Evolutionary conservation across 1,140 invertebrate genomes (phyloP), one percentile per base, ranked within the genome.

Genomic region (Trissolcus basalis): DNA sequence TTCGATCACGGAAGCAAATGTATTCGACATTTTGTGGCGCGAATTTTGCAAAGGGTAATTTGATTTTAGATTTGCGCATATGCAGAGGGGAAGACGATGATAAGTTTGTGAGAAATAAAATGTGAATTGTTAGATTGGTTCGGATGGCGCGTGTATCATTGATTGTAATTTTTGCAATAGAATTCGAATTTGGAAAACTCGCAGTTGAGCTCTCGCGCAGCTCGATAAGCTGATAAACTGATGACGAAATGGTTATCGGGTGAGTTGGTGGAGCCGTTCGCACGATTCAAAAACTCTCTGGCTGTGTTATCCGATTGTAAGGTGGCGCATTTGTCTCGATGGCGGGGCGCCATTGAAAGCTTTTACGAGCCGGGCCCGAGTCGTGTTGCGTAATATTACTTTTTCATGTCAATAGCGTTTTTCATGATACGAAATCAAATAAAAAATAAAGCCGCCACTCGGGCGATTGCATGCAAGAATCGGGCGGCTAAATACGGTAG

Each of bases 401-500:
- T 73, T 74, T 80, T 74, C 59, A 64, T 70, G 65, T 74, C 64
- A 67, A 71, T 67, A 41, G 69, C 50, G 60, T 70, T 65, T 50
- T 33, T 35, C 49, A 61, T 58, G 60, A 68, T 58, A 73, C 39
- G 49, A 71, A 77, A 80, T 80, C 59, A 69, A 77, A 80, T 80
- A 61, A 73, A 77, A 70, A 77, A 63, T 59, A 58, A 43, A 71
- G 48, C 55, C 51, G 35, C 44, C 41, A 63, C 45, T 76, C 47
- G 60, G n/a, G 47, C 53, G 60, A 70, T 78, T 65, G 76, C 65
- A 74, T 67, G 76, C 70, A 78, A 64, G 70, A 78, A 74, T 51
- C 47, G 51, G 32, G 36, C 48, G 49, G 36, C 39, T 56, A 16
- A 12, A 49, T 67, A 68, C 64, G 68, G 63, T 49, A 70, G 69